These are phyloP conservation scores for Turritopsis rubra DNA, from an alignment of 30 jellyfish, hydroid and myxozoan species.

Conservation along the genomic window DNA sequence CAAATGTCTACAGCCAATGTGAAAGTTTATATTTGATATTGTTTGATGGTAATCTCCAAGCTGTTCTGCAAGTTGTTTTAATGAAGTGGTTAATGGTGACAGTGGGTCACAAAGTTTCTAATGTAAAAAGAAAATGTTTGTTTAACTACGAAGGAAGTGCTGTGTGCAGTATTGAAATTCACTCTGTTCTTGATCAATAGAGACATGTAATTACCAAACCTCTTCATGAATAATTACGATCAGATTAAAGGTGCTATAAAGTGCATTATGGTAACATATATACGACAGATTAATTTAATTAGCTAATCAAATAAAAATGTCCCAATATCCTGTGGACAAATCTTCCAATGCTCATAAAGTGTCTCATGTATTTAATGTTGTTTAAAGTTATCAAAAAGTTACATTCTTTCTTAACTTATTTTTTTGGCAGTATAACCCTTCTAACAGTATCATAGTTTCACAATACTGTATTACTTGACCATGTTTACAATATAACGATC, in stretches of 20 bases:
- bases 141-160: neutral
- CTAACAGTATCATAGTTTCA: neutral
- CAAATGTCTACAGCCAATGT: neutral
- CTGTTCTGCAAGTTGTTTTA: neutral
- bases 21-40: neutral
- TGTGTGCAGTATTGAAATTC: too few relatives aligned
- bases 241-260: neutral
- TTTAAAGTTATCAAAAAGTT: neutral
- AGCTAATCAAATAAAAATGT: neutral
- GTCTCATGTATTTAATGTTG: neutral
- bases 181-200: too few relatives aligned
- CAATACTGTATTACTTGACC: neutral
- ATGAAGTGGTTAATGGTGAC: neutral
- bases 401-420: neutral
- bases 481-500: neutral
- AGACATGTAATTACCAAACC: too few relatives aligned
- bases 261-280: neutral
- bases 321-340: neutral
- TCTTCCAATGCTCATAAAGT: neutral
- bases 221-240: too few relatives aligned
- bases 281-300: neutral
- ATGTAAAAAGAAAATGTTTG: too few relatives aligned
- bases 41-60: neutral
- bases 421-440: neutral
- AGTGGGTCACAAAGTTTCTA: too few relatives aligned